Evolutionary conservation across 2,113 vertebrate species (phyloP), one percentile per base, ranked within the genome.

Genomic region (Polypterus senegalus): DNA sequence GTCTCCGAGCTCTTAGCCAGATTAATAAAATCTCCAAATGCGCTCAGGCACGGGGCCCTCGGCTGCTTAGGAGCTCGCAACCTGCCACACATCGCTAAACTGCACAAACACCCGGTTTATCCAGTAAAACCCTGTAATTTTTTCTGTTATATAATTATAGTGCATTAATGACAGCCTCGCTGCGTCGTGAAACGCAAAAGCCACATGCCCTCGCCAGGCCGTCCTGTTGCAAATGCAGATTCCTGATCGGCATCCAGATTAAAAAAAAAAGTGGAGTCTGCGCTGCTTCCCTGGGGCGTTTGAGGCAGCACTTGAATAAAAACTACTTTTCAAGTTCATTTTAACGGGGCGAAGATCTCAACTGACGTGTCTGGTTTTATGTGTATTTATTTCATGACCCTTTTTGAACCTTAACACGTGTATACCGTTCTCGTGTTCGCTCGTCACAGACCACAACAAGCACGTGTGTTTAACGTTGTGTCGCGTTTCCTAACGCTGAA

Each of bases 11-110:
- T 58, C 5, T 57, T 63, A 49, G 55, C 2, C 56, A 58, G 55
- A 45, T 63, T 58, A 58, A 63, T 58, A 58, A 58, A 63, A 47
- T 63, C 47, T 57, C 62, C 44, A 58, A 63, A 58, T 51, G 27
- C 8, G 43, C 43, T 58, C 62, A 9, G 57, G 43, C 62, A 51
- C 48, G 3, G 43, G 4, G 44, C 48, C 9, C 46, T 63, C 9
- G n/a, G 46, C 9, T 5, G 52, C 61, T 57, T 48, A 7, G 11
- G 56, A 58, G 56, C 56, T 58, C 4, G 56, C 9, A 55, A 56
- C 54, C 49, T 46, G 46, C 47, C 6, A 46, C 46, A 48, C 61
- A 47, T 54, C 46, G 61, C 61, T 62, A 47, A n/a, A 61, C 59
- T 43, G 49, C 6, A 46, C 48, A 51, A 51, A 46, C 49, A 57